Conservation (phyloP, 2,797 vertebrate species). For the Notamacropus eugenii region DNA sequence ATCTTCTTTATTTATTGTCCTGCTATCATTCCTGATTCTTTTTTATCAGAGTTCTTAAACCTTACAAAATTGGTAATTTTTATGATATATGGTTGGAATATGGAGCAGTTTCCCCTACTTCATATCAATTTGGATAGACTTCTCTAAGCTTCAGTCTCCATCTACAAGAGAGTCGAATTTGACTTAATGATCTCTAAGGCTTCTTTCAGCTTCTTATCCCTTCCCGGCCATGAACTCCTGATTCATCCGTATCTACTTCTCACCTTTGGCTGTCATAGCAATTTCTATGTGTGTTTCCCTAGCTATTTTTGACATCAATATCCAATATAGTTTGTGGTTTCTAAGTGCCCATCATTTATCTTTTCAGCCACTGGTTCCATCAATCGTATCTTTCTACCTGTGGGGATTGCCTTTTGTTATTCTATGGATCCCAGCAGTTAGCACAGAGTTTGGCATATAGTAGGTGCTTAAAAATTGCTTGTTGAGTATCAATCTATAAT, state of each 20-base stretch:
- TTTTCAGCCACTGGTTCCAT: background rate
- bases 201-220: constrained; percentile 28
- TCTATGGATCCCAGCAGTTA: background rate
- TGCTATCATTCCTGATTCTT: background rate
- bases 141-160: constrained; percentile 12
- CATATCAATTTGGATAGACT: background rate
- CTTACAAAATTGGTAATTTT: background rate
- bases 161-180: background rate
- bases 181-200: constrained; percentile 26
- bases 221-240: background rate
- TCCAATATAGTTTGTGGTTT: background rate
- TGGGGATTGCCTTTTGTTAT: background rate
- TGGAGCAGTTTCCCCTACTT: background rate
- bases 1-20: background rate
- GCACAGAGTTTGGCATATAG: background rate
- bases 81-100: background rate
- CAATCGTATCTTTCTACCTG: background rate
- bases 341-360: background rate
- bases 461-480: constrained; percentile 2
- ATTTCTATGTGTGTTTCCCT: background rate
- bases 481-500: background rate
- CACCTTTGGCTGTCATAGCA: background rate
- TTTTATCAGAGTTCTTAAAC: background rate
- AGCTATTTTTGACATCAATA: background rate
- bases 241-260: constrained; percentile 20